These are phyloP conservation scores for Trinorchestia longiramus DNA, from an alignment of 1,140 invertebrate species.

Conservation along the genomic window DNA sequence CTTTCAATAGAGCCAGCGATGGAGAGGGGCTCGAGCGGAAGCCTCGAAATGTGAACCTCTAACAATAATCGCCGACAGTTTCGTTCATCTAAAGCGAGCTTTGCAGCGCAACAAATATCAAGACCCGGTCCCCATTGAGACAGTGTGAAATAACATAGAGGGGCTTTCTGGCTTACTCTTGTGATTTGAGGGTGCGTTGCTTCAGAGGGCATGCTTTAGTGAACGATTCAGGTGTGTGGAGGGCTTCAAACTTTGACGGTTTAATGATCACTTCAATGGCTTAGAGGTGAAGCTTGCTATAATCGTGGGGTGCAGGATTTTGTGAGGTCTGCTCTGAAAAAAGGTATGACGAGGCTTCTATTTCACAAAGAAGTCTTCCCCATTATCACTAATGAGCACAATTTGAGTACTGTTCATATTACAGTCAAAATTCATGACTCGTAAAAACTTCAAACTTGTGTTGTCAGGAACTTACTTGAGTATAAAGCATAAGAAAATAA, in stretches of 20 bases:
- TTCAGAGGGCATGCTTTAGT: background rate
- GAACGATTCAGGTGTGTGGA: background rate
- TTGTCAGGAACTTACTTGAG: too few relatives aligned
- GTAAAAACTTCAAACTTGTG: background rate
- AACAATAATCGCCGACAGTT: slow-evolving; percentile 42
- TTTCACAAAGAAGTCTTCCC: background rate
- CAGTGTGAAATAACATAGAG: slow-evolving; percentile 7
- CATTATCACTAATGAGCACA: background rate
- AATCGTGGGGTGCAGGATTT: background rate
- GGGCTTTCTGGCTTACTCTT: background rate
- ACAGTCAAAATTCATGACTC: background rate
- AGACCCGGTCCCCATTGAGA: background rate
- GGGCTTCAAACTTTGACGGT: background rate
- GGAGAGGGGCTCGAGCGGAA: slow-evolving; percentile 39
- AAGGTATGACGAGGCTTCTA: background rate
- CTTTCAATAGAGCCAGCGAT: slow-evolving; percentile 38
- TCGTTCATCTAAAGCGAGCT: slow-evolving; percentile 5
- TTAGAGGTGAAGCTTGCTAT: background rate
- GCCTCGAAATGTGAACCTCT: slow-evolving; percentile 23
- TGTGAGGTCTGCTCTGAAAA: background rate
- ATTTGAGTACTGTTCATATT: background rate
- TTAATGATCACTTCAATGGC: slow-evolving; percentile 27
- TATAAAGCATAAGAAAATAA: background rate
- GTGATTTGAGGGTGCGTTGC: background rate
- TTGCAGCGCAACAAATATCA: slow-evolving; percentile 4